A percentile compares a stretch with the other conserved stretches of the same genome.
Conservation (phyloP, 1,140 invertebrate genomes). For the silkworm (Bombyx mori) region DNA sequence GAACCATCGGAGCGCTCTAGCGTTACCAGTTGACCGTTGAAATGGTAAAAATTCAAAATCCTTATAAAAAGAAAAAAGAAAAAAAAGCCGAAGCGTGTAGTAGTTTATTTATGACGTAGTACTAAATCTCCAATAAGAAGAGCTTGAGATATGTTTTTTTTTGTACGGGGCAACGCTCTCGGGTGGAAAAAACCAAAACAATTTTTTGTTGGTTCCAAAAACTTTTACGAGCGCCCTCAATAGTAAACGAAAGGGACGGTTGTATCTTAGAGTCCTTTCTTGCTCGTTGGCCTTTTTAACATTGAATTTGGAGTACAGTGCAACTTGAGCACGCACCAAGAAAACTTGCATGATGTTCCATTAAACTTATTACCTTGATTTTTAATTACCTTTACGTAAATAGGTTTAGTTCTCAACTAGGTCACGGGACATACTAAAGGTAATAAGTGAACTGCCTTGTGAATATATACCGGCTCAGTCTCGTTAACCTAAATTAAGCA, state of each 20-base stretch:
- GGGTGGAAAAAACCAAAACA: conserved; percentile 62
- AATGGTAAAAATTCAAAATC: conserved; percentile 33
- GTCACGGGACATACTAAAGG: too few species aligned
- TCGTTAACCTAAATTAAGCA: too few species aligned
- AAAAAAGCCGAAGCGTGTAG: conserved; percentile 20
- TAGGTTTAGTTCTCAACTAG: too few species aligned
- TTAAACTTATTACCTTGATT: too few species aligned
- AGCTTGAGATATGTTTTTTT: conserved; percentile 22
- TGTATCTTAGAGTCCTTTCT: conserved; percentile 5
- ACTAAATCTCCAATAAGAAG: conserved; percentile 51
- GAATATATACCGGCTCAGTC: too few species aligned
- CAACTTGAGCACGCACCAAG: too few species aligned
- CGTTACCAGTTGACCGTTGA: conserved; percentile 37
- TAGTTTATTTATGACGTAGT: conserved; percentile 52
- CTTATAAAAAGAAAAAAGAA: conserved; percentile 33
- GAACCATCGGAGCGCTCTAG: conserved; percentile 7
- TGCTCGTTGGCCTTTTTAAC: conserved; percentile 3
- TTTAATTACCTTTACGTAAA: too few species aligned
- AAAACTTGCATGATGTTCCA: too few species aligned
- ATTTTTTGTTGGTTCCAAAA: conserved; percentile 57
- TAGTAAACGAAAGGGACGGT: conserved; percentile 48
- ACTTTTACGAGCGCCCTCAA: conserved; percentile 56
- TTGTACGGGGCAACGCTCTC: conserved; percentile 19
- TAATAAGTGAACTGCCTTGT: too few species aligned
- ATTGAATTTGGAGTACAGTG: not conserved